phyloP scores from a whole-genome alignment of 2,797 vertebrate species.

The Anas bernieri region DNA sequence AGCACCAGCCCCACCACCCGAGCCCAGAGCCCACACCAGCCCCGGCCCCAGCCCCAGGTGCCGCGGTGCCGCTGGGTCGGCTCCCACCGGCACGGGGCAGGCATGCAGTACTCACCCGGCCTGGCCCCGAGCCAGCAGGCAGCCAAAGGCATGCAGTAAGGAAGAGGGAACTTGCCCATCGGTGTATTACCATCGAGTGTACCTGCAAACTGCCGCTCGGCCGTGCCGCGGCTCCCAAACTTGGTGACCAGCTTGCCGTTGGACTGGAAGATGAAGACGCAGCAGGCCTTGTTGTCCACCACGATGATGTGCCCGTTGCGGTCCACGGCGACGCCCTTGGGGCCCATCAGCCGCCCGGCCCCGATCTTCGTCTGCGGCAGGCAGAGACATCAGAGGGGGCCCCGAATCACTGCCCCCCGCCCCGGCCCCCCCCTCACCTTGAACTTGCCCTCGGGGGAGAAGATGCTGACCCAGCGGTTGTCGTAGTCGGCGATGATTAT shows the following conservation, averaged over 20 bases:
- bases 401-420: fast-evolving
- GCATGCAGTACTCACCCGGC: background rate
- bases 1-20: background rate
- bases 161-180: background rate
- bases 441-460: slow-evolving; percentile 95
- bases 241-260: slow-evolving; percentile 94
- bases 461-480: slow-evolving; percentile 98
- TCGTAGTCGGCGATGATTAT: slow-evolving; percentile 96
- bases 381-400: fast-evolving
- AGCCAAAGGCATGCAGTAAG: background rate
- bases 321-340: slow-evolving; percentile 93
- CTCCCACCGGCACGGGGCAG: fast-evolving
- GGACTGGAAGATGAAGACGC: slow-evolving; percentile 97
- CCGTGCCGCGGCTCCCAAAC: slow-evolving; percentile 90
- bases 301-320: slow-evolving; percentile 95
- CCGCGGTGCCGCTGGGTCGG: fast-evolving
- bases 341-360: slow-evolving; percentile 92
- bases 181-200: slow-evolving; percentile 52
- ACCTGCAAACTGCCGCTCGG: slow-evolving; percentile 95
- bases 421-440: slow-evolving; percentile 81
- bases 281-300: slow-evolving; percentile 98
- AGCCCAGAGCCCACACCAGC: slow-evolving; percentile 56
- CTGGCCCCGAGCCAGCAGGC: background rate
- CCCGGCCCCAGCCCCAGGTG: slow-evolving; percentile 71
- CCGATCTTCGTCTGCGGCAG: slow-evolving; percentile 90